Base-by-base conservation (phyloP, 2,888 invertebrate species). In the Herminia tarsipennalis region DNA sequence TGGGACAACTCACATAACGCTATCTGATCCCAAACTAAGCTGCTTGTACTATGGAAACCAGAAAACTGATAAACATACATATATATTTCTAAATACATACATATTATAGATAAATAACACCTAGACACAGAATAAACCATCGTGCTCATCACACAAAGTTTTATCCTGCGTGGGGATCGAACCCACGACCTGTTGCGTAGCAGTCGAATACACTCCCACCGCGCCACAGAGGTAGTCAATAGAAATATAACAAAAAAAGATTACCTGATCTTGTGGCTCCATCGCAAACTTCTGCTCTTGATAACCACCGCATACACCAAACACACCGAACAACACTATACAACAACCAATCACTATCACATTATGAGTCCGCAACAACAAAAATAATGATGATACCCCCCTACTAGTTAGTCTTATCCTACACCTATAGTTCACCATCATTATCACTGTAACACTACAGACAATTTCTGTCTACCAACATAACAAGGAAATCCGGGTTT, bases 211-310 rank as follows among this genome's bases (percentile, higher is more conserved):
- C 5, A 21, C 18, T 18, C 21, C 6, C n/a, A 4, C n/a, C 5
- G 21, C n/a, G n/a, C 18, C 1, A n/a, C n/a, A 21, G 0, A 25
- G n/a, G 2, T 2, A 20, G 1, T 1, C n/a, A 25, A 45, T 21
- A 20, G 21, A 10, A 6, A 27, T 32, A 27, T 10, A 24, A 13
- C 49, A 47, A 50, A 28, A n/a, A 17, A 2, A 36, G 5, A 39
- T 54, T 69, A 85, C 94, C 86, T 90, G 95, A 92, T 98, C 97
- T 81, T 95, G 95, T 4, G 98, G 98, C 79, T 98, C 96, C 93
- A 96, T 96, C 29, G 96, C 96, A 86, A 98, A 98, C 83, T 95
- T 95, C 88, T 98, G 98, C 70, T 94, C 94, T 32, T 78, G 78
- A 62, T 70, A 78, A 68, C 90, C 78, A 52, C 73, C 76, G 66